phyloP scores from a whole-genome alignment of 2,888 invertebrate genomes.

The Drosophila merina region DNA sequence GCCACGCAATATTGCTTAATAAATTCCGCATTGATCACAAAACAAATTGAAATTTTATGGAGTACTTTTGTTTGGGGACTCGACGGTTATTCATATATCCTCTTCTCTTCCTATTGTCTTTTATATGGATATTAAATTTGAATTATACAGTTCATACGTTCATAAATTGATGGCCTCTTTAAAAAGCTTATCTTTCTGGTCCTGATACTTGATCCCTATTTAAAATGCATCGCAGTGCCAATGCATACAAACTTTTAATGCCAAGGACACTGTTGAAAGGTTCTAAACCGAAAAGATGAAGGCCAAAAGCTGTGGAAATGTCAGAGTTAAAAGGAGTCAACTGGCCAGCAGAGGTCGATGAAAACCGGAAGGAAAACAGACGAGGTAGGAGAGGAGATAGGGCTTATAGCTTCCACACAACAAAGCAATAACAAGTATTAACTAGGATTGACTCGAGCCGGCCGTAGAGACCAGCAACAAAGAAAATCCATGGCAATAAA shows the following conservation, averaged over 20 bases:
- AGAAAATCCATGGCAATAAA: constrained; percentile 46
- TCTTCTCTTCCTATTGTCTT: neutral
- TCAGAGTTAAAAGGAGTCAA: constrained; percentile 56
- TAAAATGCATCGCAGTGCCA: constrained; percentile 35
- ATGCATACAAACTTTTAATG: constrained; percentile 45
- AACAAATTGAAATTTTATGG: constrained; percentile 42
- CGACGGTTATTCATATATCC: too few species aligned
- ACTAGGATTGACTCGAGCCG: constrained; percentile 36
- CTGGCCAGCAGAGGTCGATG: constrained; percentile 27
- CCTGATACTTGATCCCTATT: constrained; percentile 17
- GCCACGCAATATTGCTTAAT: constrained; percentile 55
- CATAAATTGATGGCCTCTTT: neutral
- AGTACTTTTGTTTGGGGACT: too few species aligned
- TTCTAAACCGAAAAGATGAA: constrained; percentile 29
- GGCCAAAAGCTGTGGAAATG: constrained; percentile 56
- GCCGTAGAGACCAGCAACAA: constrained; percentile 24
- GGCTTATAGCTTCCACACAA: constrained; percentile 15
- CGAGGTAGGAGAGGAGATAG: neutral
- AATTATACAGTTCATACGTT: too few species aligned
- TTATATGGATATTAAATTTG: constrained; percentile 15
- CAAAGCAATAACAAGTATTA: constrained; percentile 43
- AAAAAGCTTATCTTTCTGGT: neutral
- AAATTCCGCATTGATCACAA: constrained; percentile 56
- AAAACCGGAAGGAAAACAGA: constrained; percentile 9
- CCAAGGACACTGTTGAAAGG: constrained; percentile 50